Percentiles rank a stretch among this genome's conserved stretches.
phyloP scores from a whole-genome alignment of 2,888 invertebrate species.

The Pemphredon lugubris region DNA sequence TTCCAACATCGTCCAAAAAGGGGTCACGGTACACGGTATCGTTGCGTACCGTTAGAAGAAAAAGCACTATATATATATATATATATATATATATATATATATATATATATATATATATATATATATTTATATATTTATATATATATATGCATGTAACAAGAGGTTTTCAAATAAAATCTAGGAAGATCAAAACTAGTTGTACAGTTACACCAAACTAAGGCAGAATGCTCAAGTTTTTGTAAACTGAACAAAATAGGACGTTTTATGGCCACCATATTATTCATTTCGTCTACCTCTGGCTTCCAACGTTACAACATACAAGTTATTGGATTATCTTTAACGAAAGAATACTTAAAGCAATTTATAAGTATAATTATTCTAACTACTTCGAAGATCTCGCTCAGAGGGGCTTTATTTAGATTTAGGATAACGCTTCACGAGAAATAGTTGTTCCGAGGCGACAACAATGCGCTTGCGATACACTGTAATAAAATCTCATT shows the following conservation, averaged over 20 bases:
- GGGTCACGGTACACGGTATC: too few species aligned
- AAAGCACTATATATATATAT: too few species aligned
- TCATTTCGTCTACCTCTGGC: neutral
- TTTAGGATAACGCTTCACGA: neutral
- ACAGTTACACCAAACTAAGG: slow-evolving; percentile 26
- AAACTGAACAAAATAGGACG: slow-evolving; percentile 9
- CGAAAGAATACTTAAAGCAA: slow-evolving; percentile 32
- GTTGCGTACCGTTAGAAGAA: too few species aligned
- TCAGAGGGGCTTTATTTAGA: slow-evolving; percentile 5
- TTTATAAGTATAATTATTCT: slow-evolving; percentile 1
- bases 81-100: too few species aligned
- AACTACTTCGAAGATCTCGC: slow-evolving; percentile 16
- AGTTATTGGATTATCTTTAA: slow-evolving; percentile 30
- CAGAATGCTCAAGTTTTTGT: slow-evolving; percentile 15
- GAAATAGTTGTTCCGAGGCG: neutral
- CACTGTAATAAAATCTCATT: slow-evolving; percentile 17
- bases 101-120: neutral
- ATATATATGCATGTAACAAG: slow-evolving; percentile 14
- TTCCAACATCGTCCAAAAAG: too few species aligned
- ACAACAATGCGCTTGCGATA: slow-evolving; percentile 21
- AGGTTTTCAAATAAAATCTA: neutral
- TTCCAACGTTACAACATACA: slow-evolving; percentile 21
- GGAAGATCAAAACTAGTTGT: slow-evolving; percentile 18
- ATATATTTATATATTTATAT: slow-evolving; percentile 10
- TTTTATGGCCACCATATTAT: neutral